phyloP scores from a whole-genome alignment of 2,113 vertebrate species.

The Myiozetetes cayanensis region DNA sequence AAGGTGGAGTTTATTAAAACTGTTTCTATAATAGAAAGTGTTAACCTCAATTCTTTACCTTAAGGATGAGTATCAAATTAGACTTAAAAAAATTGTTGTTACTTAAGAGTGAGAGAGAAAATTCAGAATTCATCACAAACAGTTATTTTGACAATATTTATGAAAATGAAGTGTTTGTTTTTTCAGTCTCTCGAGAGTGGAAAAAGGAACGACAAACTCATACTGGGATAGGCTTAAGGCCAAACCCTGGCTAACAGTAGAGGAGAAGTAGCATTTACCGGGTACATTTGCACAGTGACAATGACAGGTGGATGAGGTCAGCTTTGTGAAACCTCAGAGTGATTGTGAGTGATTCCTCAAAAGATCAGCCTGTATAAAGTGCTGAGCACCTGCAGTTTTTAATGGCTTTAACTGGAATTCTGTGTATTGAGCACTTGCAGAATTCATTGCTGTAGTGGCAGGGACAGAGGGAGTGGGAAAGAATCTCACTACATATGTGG shows the following conservation, averaged over 20 bases:
- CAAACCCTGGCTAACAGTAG: neutral
- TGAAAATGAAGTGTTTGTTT: neutral
- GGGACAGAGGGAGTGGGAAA: accelerated
- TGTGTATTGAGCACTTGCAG: neutral
- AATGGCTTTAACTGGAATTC: neutral
- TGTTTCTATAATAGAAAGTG: accelerated
- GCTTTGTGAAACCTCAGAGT: neutral
- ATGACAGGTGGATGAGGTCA: neutral
- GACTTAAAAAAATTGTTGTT: neutral
- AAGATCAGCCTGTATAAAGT: neutral
- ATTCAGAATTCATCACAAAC: neutral
- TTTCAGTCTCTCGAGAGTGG: neutral
- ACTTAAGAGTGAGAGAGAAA: neutral
- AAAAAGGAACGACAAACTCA: neutral
- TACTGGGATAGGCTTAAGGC: neutral
- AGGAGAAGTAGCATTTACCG: neutral
- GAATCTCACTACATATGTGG: neutral
- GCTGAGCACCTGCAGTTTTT: neutral
- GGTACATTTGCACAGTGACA: neutral
- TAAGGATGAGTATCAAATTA: neutral
- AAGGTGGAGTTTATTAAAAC: neutral
- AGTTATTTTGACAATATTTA: neutral
- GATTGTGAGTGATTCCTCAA: neutral
- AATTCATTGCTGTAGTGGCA: neutral
- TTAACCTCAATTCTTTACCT: neutral